A percentile compares a stretch with the other conserved stretches of the same genome.
Evolutionary conservation across 2,888 invertebrate species (phyloP).

Genomic region (Plagodis dolabraria): DNA sequence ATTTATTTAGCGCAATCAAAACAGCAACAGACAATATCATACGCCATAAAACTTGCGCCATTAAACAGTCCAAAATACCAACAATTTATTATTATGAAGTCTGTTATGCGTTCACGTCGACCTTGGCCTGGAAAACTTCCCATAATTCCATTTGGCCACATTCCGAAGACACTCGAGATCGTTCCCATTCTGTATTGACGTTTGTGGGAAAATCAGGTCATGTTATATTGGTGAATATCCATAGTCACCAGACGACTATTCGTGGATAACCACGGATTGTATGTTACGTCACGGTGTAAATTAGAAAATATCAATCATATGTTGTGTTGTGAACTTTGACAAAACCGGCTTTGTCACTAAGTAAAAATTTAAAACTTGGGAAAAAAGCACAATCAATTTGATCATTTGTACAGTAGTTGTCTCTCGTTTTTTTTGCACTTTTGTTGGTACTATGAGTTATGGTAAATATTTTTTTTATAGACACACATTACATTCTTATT

Average conservation of each 20-base stretch:
- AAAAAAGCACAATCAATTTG: too few relatives aligned
- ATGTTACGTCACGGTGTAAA: conserved; percentile 40
- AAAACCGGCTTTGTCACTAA: too few relatives aligned
- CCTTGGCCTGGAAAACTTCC: conserved; percentile 48
- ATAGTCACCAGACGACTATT: neutral
- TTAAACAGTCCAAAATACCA: conserved; percentile 4
- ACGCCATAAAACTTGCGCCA: neutral
- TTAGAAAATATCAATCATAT: too few relatives aligned
- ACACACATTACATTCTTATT: too few relatives aligned
- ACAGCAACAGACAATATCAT: conserved; percentile 1
- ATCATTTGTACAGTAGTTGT: too few relatives aligned
- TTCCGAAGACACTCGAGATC: conserved; percentile 34
- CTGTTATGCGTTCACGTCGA: conserved; percentile 27
- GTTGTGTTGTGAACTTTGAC: too few relatives aligned
- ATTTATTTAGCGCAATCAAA: neutral
- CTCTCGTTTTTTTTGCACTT: too few relatives aligned
- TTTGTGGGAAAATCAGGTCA: conserved; percentile 33
- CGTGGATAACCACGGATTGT: conserved; percentile 38
- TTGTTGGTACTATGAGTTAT: too few relatives aligned
- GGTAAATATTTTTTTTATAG: too few relatives aligned
- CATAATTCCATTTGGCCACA: conserved; percentile 30
- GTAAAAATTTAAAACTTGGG: too few relatives aligned
- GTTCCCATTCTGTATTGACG: conserved; percentile 21
- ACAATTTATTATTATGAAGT: conserved; percentile 15
- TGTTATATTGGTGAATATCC: conserved; percentile 37